Conservation (phyloP, 35 echinoderm and acorn worm species). For the Eucidaris tribuloides region DNA sequence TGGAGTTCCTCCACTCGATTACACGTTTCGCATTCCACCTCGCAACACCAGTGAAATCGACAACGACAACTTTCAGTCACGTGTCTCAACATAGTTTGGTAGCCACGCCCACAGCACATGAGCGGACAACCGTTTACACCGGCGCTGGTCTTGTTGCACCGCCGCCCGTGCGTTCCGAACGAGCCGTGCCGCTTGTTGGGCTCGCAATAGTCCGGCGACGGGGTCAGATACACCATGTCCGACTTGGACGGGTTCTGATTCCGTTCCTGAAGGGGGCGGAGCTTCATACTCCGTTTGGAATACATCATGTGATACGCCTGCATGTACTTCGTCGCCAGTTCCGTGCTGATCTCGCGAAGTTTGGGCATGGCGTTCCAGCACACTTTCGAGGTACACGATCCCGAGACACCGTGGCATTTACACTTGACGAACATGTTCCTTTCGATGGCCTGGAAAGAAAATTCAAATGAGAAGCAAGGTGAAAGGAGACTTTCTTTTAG, state of each 20-base stretch:
- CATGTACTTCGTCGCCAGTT: conserved; percentile 43
- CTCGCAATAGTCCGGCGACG: conserved; percentile 73
- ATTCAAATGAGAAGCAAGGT: no score
- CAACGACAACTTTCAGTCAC: conserved; percentile 88
- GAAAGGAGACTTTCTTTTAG: no score
- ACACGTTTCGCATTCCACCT: conserved; percentile 93
- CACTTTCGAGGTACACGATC: conserved; percentile 88
- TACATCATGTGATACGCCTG: conserved; percentile 58
- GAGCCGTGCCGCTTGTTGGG: conserved; percentile 77
- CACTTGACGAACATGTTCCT: conserved; percentile 86
- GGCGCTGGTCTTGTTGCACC: conserved; percentile 88
- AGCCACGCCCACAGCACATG: conserved; percentile 93
- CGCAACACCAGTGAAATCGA: conserved; percentile 94
- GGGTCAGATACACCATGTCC: conserved; percentile 77
- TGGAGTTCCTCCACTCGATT: conserved; percentile 58
- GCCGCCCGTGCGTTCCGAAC: conserved; percentile 79
- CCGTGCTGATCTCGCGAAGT: conserved; percentile 42
- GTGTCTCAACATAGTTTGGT: conserved; percentile 83
- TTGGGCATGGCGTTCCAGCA: conserved; percentile 98
- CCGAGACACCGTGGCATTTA: conserved; percentile 96
- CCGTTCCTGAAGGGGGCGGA: conserved; percentile 73
- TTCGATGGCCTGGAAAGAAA: conserved; percentile 61
- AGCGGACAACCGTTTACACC: conserved; percentile 63
- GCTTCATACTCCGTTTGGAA: conserved; percentile 49
- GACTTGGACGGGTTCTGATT: conserved; percentile 43